phyloP scores from a whole-genome alignment of 2,888 invertebrate species.

The Hoplodrina blanda region DNA sequence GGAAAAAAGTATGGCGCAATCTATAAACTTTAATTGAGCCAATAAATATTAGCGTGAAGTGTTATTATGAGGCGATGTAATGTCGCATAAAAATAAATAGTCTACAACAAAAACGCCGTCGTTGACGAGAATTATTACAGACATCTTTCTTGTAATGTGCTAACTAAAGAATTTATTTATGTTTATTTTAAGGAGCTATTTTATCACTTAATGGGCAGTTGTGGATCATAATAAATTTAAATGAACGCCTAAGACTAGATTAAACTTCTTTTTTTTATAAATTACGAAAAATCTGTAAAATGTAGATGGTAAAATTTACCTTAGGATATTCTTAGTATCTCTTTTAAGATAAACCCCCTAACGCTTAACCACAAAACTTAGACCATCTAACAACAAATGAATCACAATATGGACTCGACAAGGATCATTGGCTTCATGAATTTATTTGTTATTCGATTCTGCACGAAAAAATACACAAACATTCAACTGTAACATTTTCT shows the following conservation, averaged over 20 bases:
- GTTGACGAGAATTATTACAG: conserved; percentile 51
- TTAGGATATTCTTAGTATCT: no score
- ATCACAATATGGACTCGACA: conserved; percentile 73
- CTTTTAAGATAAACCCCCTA: neutral
- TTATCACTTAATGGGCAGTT: conserved; percentile 16
- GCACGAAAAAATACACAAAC: conserved; percentile 64
- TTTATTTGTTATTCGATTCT: conserved; percentile 74
- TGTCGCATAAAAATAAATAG: conserved; percentile 51
- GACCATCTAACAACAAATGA: conserved; percentile 61
- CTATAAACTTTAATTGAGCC: conserved; percentile 38
- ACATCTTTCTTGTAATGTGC: conserved; percentile 55
- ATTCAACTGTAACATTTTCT: conserved; percentile 28
- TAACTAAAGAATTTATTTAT: conserved; percentile 39
- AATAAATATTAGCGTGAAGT: conserved; percentile 43
- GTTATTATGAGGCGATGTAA: conserved; percentile 41
- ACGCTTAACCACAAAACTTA: conserved; percentile 6
- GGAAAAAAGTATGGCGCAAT: conserved; percentile 61
- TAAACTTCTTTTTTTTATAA: neutral
- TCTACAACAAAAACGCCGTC: conserved; percentile 42
- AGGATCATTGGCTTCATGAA: conserved; percentile 78
- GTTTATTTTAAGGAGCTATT: conserved; percentile 34
- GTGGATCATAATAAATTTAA: conserved; percentile 18
- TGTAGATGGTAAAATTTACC: no score
- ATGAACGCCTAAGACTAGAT: conserved; percentile 7
- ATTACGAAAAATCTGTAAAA: no score